Evolutionary conservation across 1,140 invertebrate species (phyloP), one percentile per base, ranked within the genome.

Genomic region (Anastrepha obliqua): DNA sequence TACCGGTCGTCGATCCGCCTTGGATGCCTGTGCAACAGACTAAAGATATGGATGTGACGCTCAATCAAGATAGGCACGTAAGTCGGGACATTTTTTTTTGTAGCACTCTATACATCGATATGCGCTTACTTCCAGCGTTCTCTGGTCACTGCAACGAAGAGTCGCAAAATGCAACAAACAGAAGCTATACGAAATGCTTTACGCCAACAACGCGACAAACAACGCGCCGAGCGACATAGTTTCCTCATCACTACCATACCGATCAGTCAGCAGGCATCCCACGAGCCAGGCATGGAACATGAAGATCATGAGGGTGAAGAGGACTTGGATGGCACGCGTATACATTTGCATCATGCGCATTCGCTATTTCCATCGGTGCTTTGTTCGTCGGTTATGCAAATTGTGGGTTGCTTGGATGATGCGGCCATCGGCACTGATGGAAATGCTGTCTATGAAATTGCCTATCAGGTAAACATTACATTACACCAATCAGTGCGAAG

Each of bases 11-110:
- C 0, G 99, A 99, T 95, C 98, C 99, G 29, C 99, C 99, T 0
- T 99, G 99, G 99, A 98, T 98, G 95, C 98, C 99, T 0, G 96
- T 98, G 92, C 97, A 98, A 17, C 99, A 99, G 94, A 98, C 98
- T 1, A 99, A 99, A 94, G 98, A 99, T 47, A 98, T 99, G 95
- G 99, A 99, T 94, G 98, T 99, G 87, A 99, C 98, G 0, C 96
- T 99, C n/a, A 99, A 98, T 94, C 98, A 99, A 93, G 98, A 99
- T 92, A 96, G 98, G 94, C 97, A 99, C 93, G 98, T 99, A 95
- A 96, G 96, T 62, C 51, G n/a, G 51, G 58, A 44, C 17, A 20
- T 51, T 55, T 8, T 9, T 11, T 67, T 62, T 29, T 29, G 29
- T 29, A 29, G 29, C 29, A 29, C 29, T 29, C 29, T 1, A 29